A percentile compares a stretch with the other conserved stretches of the same genome.
These are phyloP conservation scores for Galaxea fascicularis DNA, from an alignment of 92 coral and sea anemone species.

Conservation along the genomic window DNA sequence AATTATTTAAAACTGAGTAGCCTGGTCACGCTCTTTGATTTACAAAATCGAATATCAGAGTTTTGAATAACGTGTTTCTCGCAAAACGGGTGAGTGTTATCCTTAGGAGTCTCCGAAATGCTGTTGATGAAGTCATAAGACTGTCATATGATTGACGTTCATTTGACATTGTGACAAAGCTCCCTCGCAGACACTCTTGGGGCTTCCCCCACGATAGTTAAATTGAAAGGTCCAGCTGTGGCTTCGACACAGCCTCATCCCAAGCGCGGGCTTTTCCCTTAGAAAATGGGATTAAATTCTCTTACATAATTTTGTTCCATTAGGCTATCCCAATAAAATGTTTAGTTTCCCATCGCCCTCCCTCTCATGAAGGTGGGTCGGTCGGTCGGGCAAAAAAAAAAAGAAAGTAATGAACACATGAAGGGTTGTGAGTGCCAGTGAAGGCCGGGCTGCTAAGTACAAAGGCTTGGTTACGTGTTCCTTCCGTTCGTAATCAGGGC, in stretches of 20 bases:
- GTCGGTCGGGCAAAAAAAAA: too few species aligned
- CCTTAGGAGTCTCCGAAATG: constrained; percentile 7
- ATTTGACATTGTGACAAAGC: neutral
- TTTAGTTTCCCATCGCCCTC: too few species aligned
- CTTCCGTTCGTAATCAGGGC: too few species aligned
- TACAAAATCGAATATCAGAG: constrained; percentile 1
- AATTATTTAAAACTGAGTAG: neutral
- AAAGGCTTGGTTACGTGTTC: too few species aligned
- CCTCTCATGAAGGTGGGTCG: too few species aligned
- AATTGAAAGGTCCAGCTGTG: constrained; percentile 4
- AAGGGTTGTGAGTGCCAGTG: too few species aligned
- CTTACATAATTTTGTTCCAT: constrained; percentile 1
- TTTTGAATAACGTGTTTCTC: constrained; percentile 11
- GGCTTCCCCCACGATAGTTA: neutral
- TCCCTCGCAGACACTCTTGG: neutral
- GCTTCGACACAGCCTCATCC: constrained; percentile 5
- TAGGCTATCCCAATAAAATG: too few species aligned
- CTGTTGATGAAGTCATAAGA: neutral
- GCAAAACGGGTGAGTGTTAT: constrained; percentile 2
- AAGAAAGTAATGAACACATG: too few species aligned
- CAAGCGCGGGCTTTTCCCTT: neutral
- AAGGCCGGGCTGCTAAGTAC: too few species aligned
- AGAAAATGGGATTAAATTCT: neutral
- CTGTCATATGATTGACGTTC: constrained; percentile 5
- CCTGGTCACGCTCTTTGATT: constrained; percentile 5